Evolutionary conservation across 2,888 invertebrate species (phyloP).

Genomic region (Ptycholaimellus sp.): DNA sequence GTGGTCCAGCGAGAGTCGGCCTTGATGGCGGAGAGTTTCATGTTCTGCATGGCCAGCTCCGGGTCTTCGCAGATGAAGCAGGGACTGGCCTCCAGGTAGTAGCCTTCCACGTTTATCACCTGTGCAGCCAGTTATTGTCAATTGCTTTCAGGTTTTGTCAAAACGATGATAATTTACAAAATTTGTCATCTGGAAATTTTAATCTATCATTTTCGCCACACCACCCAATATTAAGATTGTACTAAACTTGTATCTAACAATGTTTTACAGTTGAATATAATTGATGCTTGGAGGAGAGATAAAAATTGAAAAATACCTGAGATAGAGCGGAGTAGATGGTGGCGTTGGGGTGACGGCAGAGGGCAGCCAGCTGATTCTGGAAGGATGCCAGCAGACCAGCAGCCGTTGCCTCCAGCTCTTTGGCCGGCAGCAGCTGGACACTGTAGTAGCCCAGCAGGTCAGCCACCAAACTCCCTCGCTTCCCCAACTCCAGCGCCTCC

Average conservation of each 20-base stretch:
- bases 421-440: slow-evolving; percentile 39
- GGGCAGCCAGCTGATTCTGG: slow-evolving; percentile 1
- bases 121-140: no score
- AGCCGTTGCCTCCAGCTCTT: slow-evolving; percentile 8
- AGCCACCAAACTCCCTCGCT: slow-evolving; percentile 82
- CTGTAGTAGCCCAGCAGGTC: slow-evolving; percentile 84
- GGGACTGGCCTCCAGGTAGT: slow-evolving; percentile 82
- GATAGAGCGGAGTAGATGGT: neutral
- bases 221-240: no score
- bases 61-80: slow-evolving; percentile 94
- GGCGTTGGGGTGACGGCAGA: neutral
- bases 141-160: no score
- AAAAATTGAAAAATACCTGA: no score
- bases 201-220: no score
- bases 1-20: slow-evolving; percentile 88
- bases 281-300: no score
- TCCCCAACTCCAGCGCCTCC: slow-evolving; percentile 59
- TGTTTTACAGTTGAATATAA: no score
- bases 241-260: no score
- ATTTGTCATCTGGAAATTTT: no score
- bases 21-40: slow-evolving; percentile 12
- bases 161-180: no score
- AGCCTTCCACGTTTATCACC: slow-evolving; percentile 29
- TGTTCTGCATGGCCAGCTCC: slow-evolving; percentile 43
- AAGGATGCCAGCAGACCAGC: slow-evolving; percentile 8